Conservation (phyloP, 2,888 invertebrate genomes). For the Lochmaea crataegi region DNA sequence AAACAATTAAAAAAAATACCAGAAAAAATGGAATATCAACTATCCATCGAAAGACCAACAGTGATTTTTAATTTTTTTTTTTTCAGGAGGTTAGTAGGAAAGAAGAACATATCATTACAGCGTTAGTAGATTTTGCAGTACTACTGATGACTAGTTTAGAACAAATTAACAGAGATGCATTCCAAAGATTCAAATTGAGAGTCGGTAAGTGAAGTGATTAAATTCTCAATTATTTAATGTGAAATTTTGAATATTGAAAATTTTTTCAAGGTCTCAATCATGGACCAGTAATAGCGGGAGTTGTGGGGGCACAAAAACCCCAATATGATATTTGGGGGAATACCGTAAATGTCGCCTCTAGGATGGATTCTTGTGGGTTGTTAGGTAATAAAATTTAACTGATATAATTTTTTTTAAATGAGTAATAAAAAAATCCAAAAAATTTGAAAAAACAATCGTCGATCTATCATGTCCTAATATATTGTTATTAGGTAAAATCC, state of each 20-base stretch:
- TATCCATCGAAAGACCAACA: slow-evolving; percentile 46
- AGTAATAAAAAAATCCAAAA: too few species aligned
- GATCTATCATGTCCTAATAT: neutral
- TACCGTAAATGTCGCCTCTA: slow-evolving; percentile 95
- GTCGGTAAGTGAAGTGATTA: slow-evolving; percentile 75
- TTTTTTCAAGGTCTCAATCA: slow-evolving; percentile 76
- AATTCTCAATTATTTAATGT: neutral
- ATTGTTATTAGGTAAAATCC: slow-evolving; percentile 66
- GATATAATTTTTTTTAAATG: too few species aligned
- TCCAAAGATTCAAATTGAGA: slow-evolving; percentile 93
- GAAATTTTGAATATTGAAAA: slow-evolving; percentile 56
- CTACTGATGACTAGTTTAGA: slow-evolving; percentile 93
- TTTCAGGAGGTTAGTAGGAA: slow-evolving; percentile 78
- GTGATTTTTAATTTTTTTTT: too few species aligned
- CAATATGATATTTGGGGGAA: slow-evolving; percentile 99
- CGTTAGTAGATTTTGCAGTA: slow-evolving; percentile 94
- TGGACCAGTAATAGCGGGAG: slow-evolving; percentile 95
- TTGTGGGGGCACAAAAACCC: slow-evolving; percentile 96
- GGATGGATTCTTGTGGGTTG: slow-evolving; percentile 96
- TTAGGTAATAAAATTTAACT: too few species aligned
- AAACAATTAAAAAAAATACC: slow-evolving; percentile 8
- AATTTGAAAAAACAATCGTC: too few species aligned
- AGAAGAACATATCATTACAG: slow-evolving; percentile 87
- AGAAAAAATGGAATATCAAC: slow-evolving; percentile 1
- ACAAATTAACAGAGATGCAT: slow-evolving; percentile 95